Evolutionary conservation across 2,113 vertebrate genomes (phyloP).

Genomic region (Glaucidium brasilianum): DNA sequence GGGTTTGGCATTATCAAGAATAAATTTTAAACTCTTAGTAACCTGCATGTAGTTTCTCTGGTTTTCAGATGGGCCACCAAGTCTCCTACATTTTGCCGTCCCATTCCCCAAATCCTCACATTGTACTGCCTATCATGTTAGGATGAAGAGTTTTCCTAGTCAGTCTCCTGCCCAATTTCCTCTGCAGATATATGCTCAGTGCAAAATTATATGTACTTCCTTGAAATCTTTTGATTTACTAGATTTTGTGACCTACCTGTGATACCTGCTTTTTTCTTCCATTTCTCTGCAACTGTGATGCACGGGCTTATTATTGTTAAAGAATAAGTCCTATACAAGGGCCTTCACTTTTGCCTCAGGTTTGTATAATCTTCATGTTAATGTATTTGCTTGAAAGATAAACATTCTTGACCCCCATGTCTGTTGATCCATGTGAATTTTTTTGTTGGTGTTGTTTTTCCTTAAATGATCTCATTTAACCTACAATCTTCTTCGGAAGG

Average conservation of each 20-base stretch:
- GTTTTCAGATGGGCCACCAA: neutral
- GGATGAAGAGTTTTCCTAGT: neutral
- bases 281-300: neutral
- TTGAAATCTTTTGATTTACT: neutral
- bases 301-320: neutral
- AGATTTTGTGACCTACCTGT: neutral
- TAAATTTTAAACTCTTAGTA: neutral
- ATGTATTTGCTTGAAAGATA: neutral
- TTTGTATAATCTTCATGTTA: neutral
- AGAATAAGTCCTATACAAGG: neutral
- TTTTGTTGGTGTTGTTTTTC: neutral
- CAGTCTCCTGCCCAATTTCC: neutral
- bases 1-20: neutral
- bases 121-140: neutral
- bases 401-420: neutral
- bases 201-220: neutral
- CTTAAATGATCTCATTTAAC: neutral
- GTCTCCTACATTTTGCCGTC: neutral
- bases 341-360: neutral
- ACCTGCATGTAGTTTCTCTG: neutral
- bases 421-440: neutral
- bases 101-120: neutral
- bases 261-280: neutral
- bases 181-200: neutral
- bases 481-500: neutral